These are phyloP conservation scores for Labrus mixtus DNA, from an alignment of 2,113 vertebrate genomes.

Conservation along the genomic window DNA sequence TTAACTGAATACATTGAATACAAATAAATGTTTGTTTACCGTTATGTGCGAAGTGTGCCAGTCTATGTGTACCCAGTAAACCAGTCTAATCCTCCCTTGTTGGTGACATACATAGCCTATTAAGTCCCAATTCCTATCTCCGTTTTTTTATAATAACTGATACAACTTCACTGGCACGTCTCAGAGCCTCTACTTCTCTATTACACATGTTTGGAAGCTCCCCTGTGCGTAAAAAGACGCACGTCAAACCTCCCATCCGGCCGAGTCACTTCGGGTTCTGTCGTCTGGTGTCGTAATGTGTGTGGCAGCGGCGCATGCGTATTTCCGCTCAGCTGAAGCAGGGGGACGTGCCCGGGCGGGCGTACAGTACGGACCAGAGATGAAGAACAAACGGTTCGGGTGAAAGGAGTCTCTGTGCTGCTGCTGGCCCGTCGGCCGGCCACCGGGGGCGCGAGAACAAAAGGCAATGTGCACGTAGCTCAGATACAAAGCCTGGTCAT, in stretches of 20 bases:
- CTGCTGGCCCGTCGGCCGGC: constrained; percentile 36
- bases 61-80: constrained; percentile 12
- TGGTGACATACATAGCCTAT: neutral
- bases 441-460: constrained; percentile 68
- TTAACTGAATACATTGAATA: no score
- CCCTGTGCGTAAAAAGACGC: constrained; percentile 3
- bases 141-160: constrained; percentile 8
- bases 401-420: constrained; percentile 74
- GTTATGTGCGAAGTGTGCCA: constrained; percentile 8
- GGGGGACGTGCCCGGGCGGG: constrained; percentile 21
- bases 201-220: constrained; percentile 27
- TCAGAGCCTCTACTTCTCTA: neutral
- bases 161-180: constrained; percentile 22
- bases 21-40: constrained; percentile 56
- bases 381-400: constrained; percentile 32
- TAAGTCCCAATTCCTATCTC: neutral
- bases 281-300: neutral
- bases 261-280: neutral
- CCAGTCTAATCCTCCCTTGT: neutral
- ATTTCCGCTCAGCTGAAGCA: constrained; percentile 7
- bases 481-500: constrained; percentile 77
- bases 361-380: constrained; percentile 5
- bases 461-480: constrained; percentile 51
- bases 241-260: neutral
- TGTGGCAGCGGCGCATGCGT: neutral